Base-by-base conservation (phyloP, 2,888 invertebrate species). In the Tubiluchus corallicola region DNA sequence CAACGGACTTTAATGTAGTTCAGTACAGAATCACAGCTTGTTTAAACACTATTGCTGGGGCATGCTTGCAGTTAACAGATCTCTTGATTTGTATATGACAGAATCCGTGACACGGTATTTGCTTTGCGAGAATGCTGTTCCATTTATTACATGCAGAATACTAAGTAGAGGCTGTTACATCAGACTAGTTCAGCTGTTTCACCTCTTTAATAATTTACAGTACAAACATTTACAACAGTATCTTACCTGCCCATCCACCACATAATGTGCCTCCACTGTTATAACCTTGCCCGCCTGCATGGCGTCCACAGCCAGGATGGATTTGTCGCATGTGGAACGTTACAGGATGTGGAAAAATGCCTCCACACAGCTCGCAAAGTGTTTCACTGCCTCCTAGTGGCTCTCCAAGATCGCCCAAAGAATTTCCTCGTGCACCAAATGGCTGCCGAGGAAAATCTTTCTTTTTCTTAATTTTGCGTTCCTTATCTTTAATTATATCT, bases 241-340 rank as follows among this genome's bases (percentile, higher is more conserved):
- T n/a, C n/a, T n/a, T n/a, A n/a, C 84, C 85, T 0, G 81, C 79
- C 83, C 83, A 84, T 2, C 83, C 84, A 38, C 79, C 76, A 56
- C 81, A 81, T 64, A 82, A 90, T 53, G 75, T 76, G 2, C 92
- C 92, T 20, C 77, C 75, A 47, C 84, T 83, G 65, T 90, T 90
- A 68, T 88, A 94, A 1, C 92, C 94, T 61, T 81, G 80, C 1
- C 83, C 82, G 18, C 76, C 75, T 3, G 85, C 79, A 48, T 79
- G 76, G 50, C 76, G 75, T 1, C 85, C 85, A 63, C 94, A 94
- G 1, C 94, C 94, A 1, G 82, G 80, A 68, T 94, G 94, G 37
- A 74, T 70, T 59, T 77, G 76, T 21, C 82, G 74, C 85, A 94
- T 85, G 65, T 94, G 94, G 54, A 82, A 81, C 0, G 84, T 84